A percentile compares a stretch with the other conserved stretches of the same genome.
Evolutionary conservation across 2,888 invertebrate genomes (phyloP).

Genomic region (Philopedon plagiatum): DNA sequence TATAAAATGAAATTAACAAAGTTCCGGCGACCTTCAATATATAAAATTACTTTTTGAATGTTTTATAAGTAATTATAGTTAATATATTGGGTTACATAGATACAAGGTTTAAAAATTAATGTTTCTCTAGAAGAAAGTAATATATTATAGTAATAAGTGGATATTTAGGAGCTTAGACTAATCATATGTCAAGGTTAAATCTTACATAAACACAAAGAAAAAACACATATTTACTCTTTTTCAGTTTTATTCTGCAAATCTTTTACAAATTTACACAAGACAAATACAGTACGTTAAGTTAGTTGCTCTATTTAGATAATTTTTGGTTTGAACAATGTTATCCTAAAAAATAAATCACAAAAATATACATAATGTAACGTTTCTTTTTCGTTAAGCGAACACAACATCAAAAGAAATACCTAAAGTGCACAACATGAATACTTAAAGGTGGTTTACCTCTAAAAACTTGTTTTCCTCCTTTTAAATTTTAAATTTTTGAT

Average conservation of each 20-base stretch:
- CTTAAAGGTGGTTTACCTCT: neutral
- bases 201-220: neutral
- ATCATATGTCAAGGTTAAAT: neutral
- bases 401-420: neutral
- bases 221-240: neutral
- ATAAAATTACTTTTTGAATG: too few species aligned
- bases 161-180: too few species aligned
- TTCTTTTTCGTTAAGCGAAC: neutral
- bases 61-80: too few species aligned
- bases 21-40: too few species aligned
- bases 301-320: neutral
- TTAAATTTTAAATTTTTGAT: too few species aligned
- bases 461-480: neutral
- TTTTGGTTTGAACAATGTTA: conserved; percentile 13
- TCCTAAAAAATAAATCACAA: conserved; percentile 9
- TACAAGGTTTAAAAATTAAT: too few species aligned
- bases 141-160: too few species aligned
- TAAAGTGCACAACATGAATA: neutral
- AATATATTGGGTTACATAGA: too few species aligned
- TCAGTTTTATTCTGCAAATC: conserved; percentile 4
- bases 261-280: neutral
- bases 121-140: too few species aligned
- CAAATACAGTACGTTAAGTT: neutral
- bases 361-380: neutral
- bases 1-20: too few species aligned